Conservation (phyloP, 2,797 vertebrate genomes). For the Stomatorhinus walkeri region DNA sequence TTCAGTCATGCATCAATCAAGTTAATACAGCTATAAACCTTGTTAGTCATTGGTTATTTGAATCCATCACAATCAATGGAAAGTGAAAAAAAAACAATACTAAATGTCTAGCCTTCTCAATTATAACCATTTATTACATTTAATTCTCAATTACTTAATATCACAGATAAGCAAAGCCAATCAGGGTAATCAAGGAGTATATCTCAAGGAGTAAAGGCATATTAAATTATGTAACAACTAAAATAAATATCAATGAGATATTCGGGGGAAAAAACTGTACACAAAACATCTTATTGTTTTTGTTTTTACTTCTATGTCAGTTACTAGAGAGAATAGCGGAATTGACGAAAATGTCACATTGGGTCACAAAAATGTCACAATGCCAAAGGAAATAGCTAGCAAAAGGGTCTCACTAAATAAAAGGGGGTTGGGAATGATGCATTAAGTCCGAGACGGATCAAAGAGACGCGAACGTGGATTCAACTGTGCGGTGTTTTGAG, state of each 20-base stretch:
- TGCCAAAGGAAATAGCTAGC: background rate
- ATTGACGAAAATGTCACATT: background rate
- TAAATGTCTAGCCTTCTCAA: background rate
- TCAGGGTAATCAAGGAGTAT: background rate
- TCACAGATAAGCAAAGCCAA: background rate
- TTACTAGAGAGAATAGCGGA: background rate
- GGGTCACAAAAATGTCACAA: slow-evolving; percentile 8
- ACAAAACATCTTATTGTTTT: background rate
- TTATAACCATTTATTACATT: background rate
- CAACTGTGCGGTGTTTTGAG: background rate
- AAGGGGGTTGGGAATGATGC: background rate
- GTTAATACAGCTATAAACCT: background rate
- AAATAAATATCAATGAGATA: background rate
- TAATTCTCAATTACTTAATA: background rate
- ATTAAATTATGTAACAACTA: background rate
- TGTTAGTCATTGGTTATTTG: background rate
- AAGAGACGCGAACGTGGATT: background rate
- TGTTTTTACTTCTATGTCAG: background rate
- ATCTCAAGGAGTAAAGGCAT: background rate
- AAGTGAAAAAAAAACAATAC: background rate
- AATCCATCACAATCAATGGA: background rate
- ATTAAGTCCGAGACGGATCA: background rate
- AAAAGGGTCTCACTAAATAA: background rate
- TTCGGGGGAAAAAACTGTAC: background rate
- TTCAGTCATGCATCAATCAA: background rate